Percentiles rank a stretch among this genome's conserved stretches.
Evolutionary conservation across 2,888 invertebrate species (phyloP).

Genomic region (Myopa tessellatipennis): DNA sequence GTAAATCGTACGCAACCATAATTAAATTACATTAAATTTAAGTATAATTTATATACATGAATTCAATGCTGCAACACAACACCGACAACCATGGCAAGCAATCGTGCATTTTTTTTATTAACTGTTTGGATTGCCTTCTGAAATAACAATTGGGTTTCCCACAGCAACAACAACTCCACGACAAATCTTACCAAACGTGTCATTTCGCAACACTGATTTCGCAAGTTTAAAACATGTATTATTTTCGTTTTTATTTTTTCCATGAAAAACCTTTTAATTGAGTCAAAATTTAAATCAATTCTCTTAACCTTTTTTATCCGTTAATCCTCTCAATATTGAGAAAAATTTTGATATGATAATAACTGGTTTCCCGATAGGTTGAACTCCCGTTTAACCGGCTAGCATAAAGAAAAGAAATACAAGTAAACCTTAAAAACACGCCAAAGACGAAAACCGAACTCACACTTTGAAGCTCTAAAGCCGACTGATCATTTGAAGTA

Average conservation of each 20-base stretch:
- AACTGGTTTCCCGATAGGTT: conserved; percentile 33
- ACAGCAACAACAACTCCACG: not conserved
- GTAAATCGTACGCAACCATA: not conserved
- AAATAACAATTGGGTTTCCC: conserved; percentile 12
- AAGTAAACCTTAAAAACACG: not conserved
- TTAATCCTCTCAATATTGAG: not conserved
- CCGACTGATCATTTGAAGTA: conserved; percentile 21
- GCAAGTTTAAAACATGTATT: not conserved
- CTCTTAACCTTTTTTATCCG: not conserved
- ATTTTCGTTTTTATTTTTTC: not conserved
- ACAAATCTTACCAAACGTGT: too few species aligned
- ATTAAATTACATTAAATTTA: too few species aligned
- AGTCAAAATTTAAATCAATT: not conserved
- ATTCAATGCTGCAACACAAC: not conserved
- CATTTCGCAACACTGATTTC: not conserved
- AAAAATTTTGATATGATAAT: conserved; percentile 43
- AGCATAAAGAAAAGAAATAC: conserved; percentile 19
- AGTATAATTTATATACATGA: too few species aligned
- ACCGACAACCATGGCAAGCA: not conserved
- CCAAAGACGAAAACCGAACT: not conserved
- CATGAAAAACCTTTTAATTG: not conserved
- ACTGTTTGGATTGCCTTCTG: not conserved
- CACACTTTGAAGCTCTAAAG: conserved; percentile 11
- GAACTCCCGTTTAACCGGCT: conserved; percentile 48
- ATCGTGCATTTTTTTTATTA: conserved; percentile 1